phyloP scores from a whole-genome alignment of 2,888 invertebrate genomes.

The Platycheirus albimanus region DNA sequence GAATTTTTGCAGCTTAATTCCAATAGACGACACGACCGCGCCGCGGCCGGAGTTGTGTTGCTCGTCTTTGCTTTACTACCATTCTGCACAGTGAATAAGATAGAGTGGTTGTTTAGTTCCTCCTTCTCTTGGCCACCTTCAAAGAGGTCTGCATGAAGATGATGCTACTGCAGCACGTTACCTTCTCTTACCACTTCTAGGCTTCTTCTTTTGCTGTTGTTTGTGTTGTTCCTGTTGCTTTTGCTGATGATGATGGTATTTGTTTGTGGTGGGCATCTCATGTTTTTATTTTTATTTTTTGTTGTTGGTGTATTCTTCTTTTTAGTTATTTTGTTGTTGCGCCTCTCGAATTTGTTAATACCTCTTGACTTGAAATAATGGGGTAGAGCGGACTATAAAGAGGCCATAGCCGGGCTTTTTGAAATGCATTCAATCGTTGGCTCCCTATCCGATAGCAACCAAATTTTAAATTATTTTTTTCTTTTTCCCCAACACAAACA shows the following conservation, averaged over 20 bases:
- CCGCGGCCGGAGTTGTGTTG: too few species aligned
- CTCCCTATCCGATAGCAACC: slow-evolving; percentile 83
- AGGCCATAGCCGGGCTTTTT: slow-evolving; percentile 80
- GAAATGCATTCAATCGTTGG: slow-evolving; percentile 83
- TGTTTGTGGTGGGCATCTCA: slow-evolving; percentile 64
- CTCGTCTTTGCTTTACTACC: too few species aligned
- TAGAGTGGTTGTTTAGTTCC: slow-evolving; percentile 22
- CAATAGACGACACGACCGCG: slow-evolving; percentile 21
- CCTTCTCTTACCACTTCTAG: slow-evolving; percentile 35
- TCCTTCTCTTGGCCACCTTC: slow-evolving; percentile 29
- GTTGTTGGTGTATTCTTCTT: too few species aligned
- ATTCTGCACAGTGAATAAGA: slow-evolving; percentile 5
- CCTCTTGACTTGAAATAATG: slow-evolving; percentile 63
- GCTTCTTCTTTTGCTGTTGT: neutral
- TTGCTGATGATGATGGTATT: slow-evolving; percentile 48
- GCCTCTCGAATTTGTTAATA: slow-evolving; percentile 72
- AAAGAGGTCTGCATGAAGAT: slow-evolving; percentile 35
- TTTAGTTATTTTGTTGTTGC: slow-evolving; percentile 26
- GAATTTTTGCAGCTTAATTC: slow-evolving; percentile 62
- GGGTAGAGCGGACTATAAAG: slow-evolving; percentile 80
- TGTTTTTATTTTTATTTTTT: slow-evolving; percentile 52
- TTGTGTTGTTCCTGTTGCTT: slow-evolving; percentile 18
- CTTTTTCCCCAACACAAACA: slow-evolving; percentile 81
- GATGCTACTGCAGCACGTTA: slow-evolving; percentile 41
- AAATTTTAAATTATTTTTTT: slow-evolving; percentile 81